phyloP scores from a whole-genome alignment of 2,113 vertebrate species.

The Ptilorrhoa leucosticta region DNA sequence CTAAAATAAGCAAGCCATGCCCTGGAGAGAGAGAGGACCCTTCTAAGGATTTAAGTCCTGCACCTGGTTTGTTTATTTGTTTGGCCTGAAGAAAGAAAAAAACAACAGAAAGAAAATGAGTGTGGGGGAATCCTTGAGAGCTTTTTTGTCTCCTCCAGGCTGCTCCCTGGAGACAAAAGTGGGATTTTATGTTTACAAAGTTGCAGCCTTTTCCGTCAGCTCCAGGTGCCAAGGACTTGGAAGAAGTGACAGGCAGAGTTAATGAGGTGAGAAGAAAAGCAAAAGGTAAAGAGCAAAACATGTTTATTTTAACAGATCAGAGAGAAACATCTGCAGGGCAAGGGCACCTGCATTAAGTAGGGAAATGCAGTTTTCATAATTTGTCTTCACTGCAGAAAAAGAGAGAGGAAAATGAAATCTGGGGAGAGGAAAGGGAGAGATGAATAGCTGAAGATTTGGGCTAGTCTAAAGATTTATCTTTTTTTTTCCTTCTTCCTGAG shows the following conservation, averaged over 20 bases:
- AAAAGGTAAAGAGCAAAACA: slow-evolving; percentile 42
- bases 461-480: not conserved
- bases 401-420: not conserved
- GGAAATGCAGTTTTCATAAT: not conserved
- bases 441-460: not conserved
- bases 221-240: slow-evolving; percentile 64
- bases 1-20: slow-evolving; percentile 12
- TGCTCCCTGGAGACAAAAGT: not conserved
- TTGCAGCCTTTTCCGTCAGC: not conserved
- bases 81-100: not conserved
- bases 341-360: not conserved
- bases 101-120: not conserved
- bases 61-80: slow-evolving; percentile 44
- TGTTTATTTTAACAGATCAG: slow-evolving; percentile 33
- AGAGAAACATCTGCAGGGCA: slow-evolving; percentile 36
- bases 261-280: slow-evolving; percentile 71
- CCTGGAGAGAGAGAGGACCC: not conserved
- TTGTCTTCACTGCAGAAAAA: not conserved
- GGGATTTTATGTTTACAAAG: slow-evolving; percentile 3
- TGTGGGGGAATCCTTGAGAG: not conserved
- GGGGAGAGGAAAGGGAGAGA: not conserved
- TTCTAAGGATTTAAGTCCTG: not conserved
- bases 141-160: not conserved
- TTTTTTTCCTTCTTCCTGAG: not conserved
- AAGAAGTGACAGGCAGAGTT: slow-evolving; percentile 65